Evolutionary conservation across 2,888 invertebrate species (phyloP).

Genomic region (Pantelozetes paolii): DNA sequence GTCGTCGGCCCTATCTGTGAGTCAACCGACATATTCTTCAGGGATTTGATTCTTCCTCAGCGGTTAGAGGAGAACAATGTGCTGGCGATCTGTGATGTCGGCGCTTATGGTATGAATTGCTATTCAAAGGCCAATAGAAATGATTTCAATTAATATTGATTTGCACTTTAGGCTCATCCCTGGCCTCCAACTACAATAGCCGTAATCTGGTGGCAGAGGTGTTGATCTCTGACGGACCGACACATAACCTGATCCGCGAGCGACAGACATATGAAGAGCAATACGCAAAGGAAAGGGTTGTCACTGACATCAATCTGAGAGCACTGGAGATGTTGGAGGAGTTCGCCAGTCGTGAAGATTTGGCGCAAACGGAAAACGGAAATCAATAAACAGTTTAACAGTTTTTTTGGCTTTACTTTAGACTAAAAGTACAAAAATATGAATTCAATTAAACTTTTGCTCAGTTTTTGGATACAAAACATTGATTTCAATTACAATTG

Average conservation of each 20-base stretch:
- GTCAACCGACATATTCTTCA: conserved; percentile 53
- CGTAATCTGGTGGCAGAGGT: conserved; percentile 53
- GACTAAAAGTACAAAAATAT: no score
- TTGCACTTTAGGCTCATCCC: conserved; percentile 45
- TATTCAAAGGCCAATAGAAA: background rate
- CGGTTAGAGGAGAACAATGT: conserved; percentile 49
- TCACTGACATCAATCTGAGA: conserved; percentile 34
- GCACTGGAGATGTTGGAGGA: conserved; percentile 33
- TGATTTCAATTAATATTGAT: background rate
- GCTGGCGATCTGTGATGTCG: conserved; percentile 51
- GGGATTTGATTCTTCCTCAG: conserved; percentile 50
- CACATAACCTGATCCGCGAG: conserved; percentile 47
- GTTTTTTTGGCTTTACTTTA: no score
- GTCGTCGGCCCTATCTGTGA: conserved; percentile 55
- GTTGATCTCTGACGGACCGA: conserved; percentile 50
- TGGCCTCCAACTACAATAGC: conserved; percentile 54
- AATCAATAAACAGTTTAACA: no score
- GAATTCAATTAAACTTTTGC: no score
- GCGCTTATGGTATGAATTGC: conserved; percentile 51
- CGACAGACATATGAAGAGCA: conserved; percentile 42
- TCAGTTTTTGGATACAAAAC: no score
- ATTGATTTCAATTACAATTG: no score
- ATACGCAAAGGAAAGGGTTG: conserved; percentile 36
- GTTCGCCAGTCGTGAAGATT: conserved; percentile 23
- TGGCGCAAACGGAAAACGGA: background rate